Conservation (phyloP, 2,797 vertebrate genomes). For the Mycteria americana region DNA sequence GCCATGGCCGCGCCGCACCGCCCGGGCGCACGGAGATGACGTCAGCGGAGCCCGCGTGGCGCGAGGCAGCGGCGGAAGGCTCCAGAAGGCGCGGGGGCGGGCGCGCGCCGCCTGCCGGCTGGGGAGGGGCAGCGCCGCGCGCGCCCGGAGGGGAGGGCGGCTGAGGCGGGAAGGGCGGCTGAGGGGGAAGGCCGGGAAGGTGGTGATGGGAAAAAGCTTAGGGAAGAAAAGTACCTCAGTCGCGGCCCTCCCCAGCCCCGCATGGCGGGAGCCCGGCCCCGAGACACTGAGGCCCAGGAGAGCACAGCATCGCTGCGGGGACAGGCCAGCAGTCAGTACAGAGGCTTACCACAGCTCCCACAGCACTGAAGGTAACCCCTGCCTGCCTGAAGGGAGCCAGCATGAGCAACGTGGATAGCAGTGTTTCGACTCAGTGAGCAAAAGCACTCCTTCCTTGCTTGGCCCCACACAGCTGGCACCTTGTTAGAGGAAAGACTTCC, state of each 20-base stretch:
- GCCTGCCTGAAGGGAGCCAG: rapidly evolving
- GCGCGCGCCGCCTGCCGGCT: background rate
- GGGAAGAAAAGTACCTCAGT: rapidly evolving
- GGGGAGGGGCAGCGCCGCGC: rapidly evolving
- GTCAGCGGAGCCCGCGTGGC: rapidly evolving
- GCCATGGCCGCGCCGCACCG: background rate
- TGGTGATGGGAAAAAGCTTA: rapidly evolving
- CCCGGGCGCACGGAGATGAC: background rate
- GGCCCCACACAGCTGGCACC: rapidly evolving
- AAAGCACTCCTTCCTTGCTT: background rate
- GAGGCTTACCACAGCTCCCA: background rate
- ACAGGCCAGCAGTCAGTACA: rapidly evolving
- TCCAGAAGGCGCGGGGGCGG: rapidly evolving
- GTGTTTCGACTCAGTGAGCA: rapidly evolving
- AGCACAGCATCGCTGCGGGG: rapidly evolving
- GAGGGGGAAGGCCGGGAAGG: background rate
- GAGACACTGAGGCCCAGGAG: background rate
- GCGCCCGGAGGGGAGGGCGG: background rate
- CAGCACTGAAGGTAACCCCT: rapidly evolving
- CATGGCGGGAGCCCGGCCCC: too few species aligned
- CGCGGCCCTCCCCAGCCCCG: rapidly evolving
- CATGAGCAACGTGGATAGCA: rapidly evolving
- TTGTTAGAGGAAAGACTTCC: background rate
- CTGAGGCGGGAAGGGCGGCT: too few species aligned
- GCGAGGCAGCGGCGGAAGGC: rapidly evolving